These are phyloP conservation scores for Rhingia campestris DNA, from an alignment of 2,888 invertebrate species.

Conservation along the genomic window DNA sequence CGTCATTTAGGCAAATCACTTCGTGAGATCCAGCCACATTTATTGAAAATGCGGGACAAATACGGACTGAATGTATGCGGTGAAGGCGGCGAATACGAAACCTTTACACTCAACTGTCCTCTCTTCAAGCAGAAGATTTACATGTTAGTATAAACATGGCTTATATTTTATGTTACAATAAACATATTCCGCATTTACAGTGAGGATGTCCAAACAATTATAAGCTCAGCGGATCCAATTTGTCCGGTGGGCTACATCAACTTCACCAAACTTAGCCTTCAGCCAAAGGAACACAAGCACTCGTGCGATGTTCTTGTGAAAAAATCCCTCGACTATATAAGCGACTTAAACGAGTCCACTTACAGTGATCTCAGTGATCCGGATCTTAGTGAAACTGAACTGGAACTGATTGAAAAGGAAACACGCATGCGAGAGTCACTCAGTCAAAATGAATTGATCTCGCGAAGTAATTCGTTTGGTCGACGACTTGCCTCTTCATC, in stretches of 20 bases:
- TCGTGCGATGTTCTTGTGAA: slow-evolving; percentile 83
- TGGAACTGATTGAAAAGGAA: slow-evolving; percentile 85
- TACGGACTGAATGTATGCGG: slow-evolving; percentile 98
- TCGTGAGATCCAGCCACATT: slow-evolving; percentile 92
- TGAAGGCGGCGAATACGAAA: slow-evolving; percentile 99
- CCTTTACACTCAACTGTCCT: slow-evolving; percentile 98
- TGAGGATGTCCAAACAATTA: slow-evolving; percentile 92
- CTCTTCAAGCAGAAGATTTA: slow-evolving; percentile 94
- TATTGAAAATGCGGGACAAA: slow-evolving; percentile 94
- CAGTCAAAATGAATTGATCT: slow-evolving; percentile 82
- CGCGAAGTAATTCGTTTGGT: slow-evolving; percentile 82
- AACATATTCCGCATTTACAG: slow-evolving; percentile 78
- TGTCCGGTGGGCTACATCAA: slow-evolving; percentile 97
- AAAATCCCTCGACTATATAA: slow-evolving; percentile 85
- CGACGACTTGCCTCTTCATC: slow-evolving; percentile 81
- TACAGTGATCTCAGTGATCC: slow-evolving; percentile 87
- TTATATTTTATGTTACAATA: not conserved
- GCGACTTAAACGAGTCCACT: slow-evolving; percentile 86
- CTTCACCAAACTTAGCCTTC: slow-evolving; percentile 91
- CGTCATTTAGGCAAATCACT: slow-evolving; percentile 94
- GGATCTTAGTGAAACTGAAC: slow-evolving; percentile 86
- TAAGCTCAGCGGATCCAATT: slow-evolving; percentile 95
- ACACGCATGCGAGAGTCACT: slow-evolving; percentile 82
- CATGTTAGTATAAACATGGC: slow-evolving; percentile 87
- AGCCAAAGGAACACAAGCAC: slow-evolving; percentile 84